Percentiles rank a stretch among this genome's conserved stretches.
Evolutionary conservation across 2,888 invertebrate genomes (phyloP).

Genomic region (Bugulina stolonifera): DNA sequence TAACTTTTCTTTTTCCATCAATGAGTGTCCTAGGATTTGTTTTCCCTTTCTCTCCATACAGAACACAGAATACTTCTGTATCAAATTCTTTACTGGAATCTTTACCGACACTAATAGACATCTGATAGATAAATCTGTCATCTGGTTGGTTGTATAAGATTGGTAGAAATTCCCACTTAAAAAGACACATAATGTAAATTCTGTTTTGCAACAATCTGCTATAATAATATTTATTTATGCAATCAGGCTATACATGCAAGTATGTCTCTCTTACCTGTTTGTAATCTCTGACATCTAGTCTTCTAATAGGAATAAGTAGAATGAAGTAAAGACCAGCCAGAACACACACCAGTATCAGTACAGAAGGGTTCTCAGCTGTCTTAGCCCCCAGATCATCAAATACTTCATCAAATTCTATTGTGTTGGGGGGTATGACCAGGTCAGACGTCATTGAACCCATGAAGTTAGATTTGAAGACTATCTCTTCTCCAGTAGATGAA

Average conservation of each 20-base stretch:
- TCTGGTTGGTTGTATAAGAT: slow-evolving; percentile 1
- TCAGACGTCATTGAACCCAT: slow-evolving; percentile 23
- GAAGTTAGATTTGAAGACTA: slow-evolving; percentile 20
- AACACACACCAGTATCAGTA: slow-evolving; percentile 7
- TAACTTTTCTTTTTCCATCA: slow-evolving; percentile 2
- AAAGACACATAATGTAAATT: no score
- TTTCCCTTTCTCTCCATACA: slow-evolving; percentile 8
- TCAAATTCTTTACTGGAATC: slow-evolving; percentile 3
- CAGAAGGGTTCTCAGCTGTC: slow-evolving; percentile 10
- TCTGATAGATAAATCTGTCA: slow-evolving; percentile 10
- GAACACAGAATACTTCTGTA: not conserved
- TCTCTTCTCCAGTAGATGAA: not conserved
- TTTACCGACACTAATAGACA: not conserved
- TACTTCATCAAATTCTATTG: slow-evolving; percentile 11
- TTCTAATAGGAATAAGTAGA: slow-evolving; percentile 18
- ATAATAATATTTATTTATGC: no score
- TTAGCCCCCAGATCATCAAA: slow-evolving; percentile 22
- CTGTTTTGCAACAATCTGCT: no score
- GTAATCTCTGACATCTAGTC: slow-evolving; percentile 13
- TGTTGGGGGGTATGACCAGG: slow-evolving; percentile 6
- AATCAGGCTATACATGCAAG: no score
- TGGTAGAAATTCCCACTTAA: slow-evolving; percentile 11
- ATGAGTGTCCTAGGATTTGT: not conserved
- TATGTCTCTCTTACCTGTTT: not conserved
- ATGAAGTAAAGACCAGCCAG: slow-evolving; percentile 11